Conservation (phyloP, 2,888 invertebrate species). For the Alcis repandata region DNA sequence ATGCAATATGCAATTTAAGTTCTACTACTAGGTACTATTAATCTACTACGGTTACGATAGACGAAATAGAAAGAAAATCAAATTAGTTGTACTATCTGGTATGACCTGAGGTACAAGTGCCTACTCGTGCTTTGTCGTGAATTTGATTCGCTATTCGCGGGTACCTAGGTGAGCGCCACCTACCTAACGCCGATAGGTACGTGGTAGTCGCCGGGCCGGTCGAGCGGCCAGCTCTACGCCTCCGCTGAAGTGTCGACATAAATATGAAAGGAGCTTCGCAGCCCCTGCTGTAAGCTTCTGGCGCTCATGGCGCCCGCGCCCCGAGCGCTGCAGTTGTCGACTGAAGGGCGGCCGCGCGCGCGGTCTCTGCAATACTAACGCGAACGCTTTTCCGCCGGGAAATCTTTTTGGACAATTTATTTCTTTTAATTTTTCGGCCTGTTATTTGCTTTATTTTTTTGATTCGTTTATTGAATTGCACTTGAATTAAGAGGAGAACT, state of each 20-base stretch:
- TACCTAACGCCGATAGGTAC: not conserved
- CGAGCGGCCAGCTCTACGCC: not conserved
- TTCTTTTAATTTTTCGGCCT: constrained; percentile 1
- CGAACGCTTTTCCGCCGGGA: constrained; percentile 41
- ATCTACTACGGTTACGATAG: too few relatives aligned
- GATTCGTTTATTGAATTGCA: constrained; percentile 33
- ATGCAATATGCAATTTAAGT: too few relatives aligned
- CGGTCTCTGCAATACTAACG: constrained; percentile 46
- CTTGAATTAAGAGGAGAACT: constrained; percentile 35
- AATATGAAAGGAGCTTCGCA: constrained; percentile 42
- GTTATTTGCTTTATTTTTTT: not conserved
- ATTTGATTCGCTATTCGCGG: not conserved
- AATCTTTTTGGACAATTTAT: constrained; percentile 28
- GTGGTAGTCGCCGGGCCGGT: not conserved
- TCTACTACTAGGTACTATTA: too few relatives aligned
- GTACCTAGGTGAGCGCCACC: not conserved
- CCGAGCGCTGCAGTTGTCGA: constrained; percentile 58
- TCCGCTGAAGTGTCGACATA: constrained; percentile 17
- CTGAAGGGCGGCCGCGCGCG: constrained; percentile 63
- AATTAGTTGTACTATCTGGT: too few relatives aligned
- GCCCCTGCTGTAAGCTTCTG: constrained; percentile 37
- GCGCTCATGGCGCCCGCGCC: constrained; percentile 51
- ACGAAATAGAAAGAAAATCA: too few relatives aligned
- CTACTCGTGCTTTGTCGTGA: not conserved
- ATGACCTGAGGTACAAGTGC: too few relatives aligned